Evolutionary conservation across 2,888 invertebrate species (phyloP), one percentile per base, ranked within the genome.

Genomic region (Eupithecia abbreviata): DNA sequence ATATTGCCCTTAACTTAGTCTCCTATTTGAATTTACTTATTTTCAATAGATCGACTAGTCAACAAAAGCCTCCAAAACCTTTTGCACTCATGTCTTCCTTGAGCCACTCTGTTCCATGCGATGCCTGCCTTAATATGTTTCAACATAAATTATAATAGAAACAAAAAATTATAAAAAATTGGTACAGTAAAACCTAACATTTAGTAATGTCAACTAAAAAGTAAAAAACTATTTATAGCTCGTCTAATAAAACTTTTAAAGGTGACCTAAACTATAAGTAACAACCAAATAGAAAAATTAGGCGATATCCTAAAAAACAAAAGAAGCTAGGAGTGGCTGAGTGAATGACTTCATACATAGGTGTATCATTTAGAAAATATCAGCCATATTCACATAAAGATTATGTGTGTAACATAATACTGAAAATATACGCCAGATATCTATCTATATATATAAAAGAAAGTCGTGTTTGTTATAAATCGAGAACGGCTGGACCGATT

Each of bases 191-290:
- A 30, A 62, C 9, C 62, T 12, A 62, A 30, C 62, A 62, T 62
- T 30, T 4, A 4, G 4, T 62, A 62, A 62, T 62, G 62, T 12
- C 51, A 71, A 71, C 51, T 30, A 49, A 71, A 51, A 41, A 71
- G 51, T 51, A 41, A 55, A 51, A 71, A 51, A 51, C 49, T 51
- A 71, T 55, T 42, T 71, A 71, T 15, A 51, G 41, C 70, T 62
- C 30, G 62, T 62, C 41, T 49, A 55, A 70, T 71, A 71, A 15
- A 71, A 13, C 41, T 42, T 42, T 71, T 62, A 43, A 67, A 62
- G 62, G 62, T 62, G 62, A 62, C 62, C 62, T 62, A 30, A 62
- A 62, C 42, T 42, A 58, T 18, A 58, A 58, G 58, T 58, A 58
- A 58, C 30, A 30, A 62, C 30, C 18, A 62, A 62, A 62, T 30